Conservation (phyloP, 1,140 invertebrate genomes). For the Meloidogyne floridensis region DNA sequence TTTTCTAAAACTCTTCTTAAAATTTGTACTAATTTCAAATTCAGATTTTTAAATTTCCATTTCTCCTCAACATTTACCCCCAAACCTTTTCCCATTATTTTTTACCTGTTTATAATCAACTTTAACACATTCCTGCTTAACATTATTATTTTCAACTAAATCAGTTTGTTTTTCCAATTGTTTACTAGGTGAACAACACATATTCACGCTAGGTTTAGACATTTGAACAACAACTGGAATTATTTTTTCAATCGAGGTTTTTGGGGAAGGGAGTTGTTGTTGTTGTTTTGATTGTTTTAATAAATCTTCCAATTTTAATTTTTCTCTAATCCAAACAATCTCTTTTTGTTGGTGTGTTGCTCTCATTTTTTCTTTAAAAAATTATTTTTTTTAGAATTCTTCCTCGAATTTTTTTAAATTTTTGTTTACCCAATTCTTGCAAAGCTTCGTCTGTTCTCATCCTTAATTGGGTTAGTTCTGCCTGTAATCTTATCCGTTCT, state of each 20-base stretch:
- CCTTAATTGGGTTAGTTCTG: constrained; percentile 55
- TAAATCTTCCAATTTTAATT: constrained; percentile 23
- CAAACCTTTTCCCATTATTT: background rate
- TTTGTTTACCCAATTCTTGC: constrained; percentile 29
- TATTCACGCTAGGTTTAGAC: background rate
- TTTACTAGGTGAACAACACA: background rate
- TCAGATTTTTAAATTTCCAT: too few relatives aligned
- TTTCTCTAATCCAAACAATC: constrained; percentile 35
- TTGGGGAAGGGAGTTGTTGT: background rate
- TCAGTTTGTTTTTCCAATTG: background rate
- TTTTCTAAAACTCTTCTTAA: too few relatives aligned
- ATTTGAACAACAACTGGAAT: background rate
- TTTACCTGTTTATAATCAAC: background rate
- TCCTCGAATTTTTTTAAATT: constrained; percentile 20
- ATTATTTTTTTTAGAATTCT: background rate
- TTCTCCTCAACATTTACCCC: too few relatives aligned
- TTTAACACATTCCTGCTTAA: background rate
- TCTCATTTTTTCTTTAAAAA: constrained; percentile 33
- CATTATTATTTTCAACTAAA: background rate
- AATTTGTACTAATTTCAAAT: too few relatives aligned
- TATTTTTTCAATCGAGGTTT: background rate
- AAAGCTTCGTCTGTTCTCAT: constrained; percentile 59
- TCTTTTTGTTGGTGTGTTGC: constrained; percentile 40
- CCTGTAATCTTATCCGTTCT: constrained; percentile 54
- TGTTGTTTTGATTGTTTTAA: background rate